Base-by-base conservation (phyloP, 1,140 invertebrate species). In the Pemphigus obesinymphae region DNA sequence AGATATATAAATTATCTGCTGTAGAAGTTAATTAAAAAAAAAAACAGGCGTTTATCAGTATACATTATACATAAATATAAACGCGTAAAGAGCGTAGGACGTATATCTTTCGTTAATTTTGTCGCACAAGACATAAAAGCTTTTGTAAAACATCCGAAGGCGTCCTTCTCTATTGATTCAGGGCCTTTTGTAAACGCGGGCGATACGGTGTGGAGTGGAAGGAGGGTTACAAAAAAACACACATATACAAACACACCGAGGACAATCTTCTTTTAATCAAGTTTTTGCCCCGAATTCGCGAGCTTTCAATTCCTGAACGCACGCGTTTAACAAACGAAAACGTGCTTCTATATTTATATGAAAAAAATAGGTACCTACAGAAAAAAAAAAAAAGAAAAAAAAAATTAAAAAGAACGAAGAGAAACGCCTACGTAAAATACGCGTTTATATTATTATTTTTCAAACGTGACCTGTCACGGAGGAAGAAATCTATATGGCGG, bases 71-170 rank as follows among this genome's bases (percentile, higher is more conserved):
- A 15, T 70, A 70, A 45, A 70, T 70, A 68, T n/a, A 50, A 68
- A 68, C 37, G 37, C 20, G n/a, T n/a, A n/a, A n/a, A n/a, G 20
- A 20, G 20, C 20, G 50, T 43, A 29, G 23, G 13, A 70, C 37
- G 68, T 70, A 75, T 13, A 45, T 53, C 53, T 50, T 55, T 75
- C 29, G 72, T 50, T 75, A 37, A 53, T 75, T 75, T 75, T 53
- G 72, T 75, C 72, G 48, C 72, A n/a, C n/a, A 6, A 53, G 48
- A 75, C 45, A 75, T 75, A 55, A 75, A 75, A 75, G 72, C 72
- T 50, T 53, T 50, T n/a, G 48, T 26, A 34, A 75, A 75, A 53
- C 72, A 55, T 53, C 23, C 26, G 72, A 34, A 29, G 29, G 72
- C 17, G 48, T 75, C 72, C 29, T 17, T 29, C 48, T 75, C 43